Base-by-base conservation (phyloP, 2,888 invertebrate species). In the Drosophila demipolita region DNA sequence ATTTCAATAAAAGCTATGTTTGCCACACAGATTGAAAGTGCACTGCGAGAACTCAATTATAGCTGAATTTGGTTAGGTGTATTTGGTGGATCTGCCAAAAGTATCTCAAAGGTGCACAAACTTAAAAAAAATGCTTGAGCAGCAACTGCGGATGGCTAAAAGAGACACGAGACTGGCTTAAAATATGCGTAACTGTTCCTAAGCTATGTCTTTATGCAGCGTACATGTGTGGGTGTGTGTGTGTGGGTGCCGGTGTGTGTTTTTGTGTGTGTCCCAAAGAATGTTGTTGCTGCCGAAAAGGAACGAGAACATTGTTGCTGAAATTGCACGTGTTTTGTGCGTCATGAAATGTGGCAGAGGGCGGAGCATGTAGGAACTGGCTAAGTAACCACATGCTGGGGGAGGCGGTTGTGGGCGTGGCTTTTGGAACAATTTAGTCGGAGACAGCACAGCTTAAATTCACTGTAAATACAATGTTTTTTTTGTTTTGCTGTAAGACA, bases 141-240 rank as follows among this genome's bases (percentile, higher is more conserved):
- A 42, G 32, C 53, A 59, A 54, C 48, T 57, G 60, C 40, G 48
- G 33, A 50, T 36, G 61, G 26, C 38, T 60, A 50, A 32, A 40
- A 40, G 54, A 38, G 69, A 74, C 26, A 52, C 40, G 48, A 50
- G 57, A 36, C 45, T 58, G 62, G 62, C 60, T 69, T 59, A 69
- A 73, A 73, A 75, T 78, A 80, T 80, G 80, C 81, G 57, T 53
- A 73, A 68, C 78, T 58, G 73, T 76, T 65, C 62, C 70, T 58
- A 76, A 76, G 82, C 74, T 63, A 82, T 82, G 69, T 77, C 82
- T 79, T 81, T 82, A 79, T 68, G 82, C 29, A 36, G 45, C 36
- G 11, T 12, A 52, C 15, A 38, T 26, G 23, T 20, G 29, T 23
- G 42, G 17, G 35, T 42, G 35, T 42, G n/a, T 40, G 50, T 68